Base-by-base conservation (phyloP, 1,140 invertebrate genomes). In the Sinella curviseta region DNA sequence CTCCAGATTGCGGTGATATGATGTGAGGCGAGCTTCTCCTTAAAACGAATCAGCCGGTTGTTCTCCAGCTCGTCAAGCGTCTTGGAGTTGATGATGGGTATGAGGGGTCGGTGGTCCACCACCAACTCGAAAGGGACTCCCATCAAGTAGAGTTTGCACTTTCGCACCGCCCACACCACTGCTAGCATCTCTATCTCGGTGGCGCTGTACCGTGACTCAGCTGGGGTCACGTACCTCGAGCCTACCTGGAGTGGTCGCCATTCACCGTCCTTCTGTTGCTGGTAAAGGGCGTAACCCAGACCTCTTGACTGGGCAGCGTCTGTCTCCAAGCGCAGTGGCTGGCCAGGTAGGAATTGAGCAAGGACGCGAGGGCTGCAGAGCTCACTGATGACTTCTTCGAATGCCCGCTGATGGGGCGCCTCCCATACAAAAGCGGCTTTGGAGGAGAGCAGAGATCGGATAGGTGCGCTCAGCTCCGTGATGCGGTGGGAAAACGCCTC, bases 401-500 rank as follows among this genome's bases (percentile, higher is more conserved):
- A 31, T 30, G 65, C 65, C 14, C 31, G 2, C n/a, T 70, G 65
- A n/a, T 33, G 65, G 4, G 65, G 26, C 8, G 4, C 3, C 65
- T 70, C 65, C 65, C 65, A 70, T 1, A 70, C 31, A 33, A 70
- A 70, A 30, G 65, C 30, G 30, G 65, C 8, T 12, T 70, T 70
- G 26, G 26, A 12, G 2, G 65, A 33, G 26, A 30, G 65, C 30
- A 70, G 30, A 17, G 65, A 30, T 1, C 65, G 26, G n/a, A 70
- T 30, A 31, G 65, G 65, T 3, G 12, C 8, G 30, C 26, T 2
- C 14, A 70, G 31, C 65, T 70, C 8, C 8, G 30, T 12, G 30
- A 70, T 70, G 8, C 65, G 26, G n/a, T 30, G n/a, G 12, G 65
- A 70, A 30, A 70, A 70, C 4, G 65, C 65, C n/a, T 70, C 65